A percentile compares a stretch with the other conserved stretches of the same genome.
phyloP scores from a whole-genome alignment of 2,797 vertebrate species.

The Cuculus canorus region DNA sequence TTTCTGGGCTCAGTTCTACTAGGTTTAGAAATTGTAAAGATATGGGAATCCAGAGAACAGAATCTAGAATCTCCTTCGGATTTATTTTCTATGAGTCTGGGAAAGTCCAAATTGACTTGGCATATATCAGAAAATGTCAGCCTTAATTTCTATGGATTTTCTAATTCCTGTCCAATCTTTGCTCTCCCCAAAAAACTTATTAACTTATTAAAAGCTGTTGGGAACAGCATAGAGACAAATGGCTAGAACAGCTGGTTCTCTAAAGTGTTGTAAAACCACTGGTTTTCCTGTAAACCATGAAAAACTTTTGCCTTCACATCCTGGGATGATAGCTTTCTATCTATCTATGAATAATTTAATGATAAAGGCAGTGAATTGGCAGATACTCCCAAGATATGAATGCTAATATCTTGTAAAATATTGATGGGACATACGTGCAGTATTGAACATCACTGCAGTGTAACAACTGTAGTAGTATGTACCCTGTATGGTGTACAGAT shows the following conservation, averaged over 20 bases:
- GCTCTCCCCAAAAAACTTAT: neutral
- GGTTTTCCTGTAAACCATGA: fast-evolving
- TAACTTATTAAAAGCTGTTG: neutral
- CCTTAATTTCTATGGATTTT: neutral
- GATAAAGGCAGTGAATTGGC: neutral
- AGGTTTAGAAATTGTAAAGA: neutral
- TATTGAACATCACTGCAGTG: neutral
- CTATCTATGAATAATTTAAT: neutral
- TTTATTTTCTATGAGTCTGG: neutral
- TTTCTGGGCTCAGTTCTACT: neutral
- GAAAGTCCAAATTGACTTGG: neutral
- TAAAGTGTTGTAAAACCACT: neutral
- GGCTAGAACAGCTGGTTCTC: neutral
- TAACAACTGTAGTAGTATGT: neutral
- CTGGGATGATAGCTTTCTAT: neutral
- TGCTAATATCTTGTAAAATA: neutral
- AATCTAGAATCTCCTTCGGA: neutral
- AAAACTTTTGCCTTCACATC: neutral
- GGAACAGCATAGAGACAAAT: fast-evolving
- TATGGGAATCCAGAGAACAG: neutral
- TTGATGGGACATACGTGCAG: neutral
- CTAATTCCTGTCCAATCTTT: neutral
- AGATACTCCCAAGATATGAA: neutral
- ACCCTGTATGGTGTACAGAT: neutral
- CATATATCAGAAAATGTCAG: neutral